Conservation (phyloP, 2,888 invertebrate genomes). For the Meandrusa payeni region DNA sequence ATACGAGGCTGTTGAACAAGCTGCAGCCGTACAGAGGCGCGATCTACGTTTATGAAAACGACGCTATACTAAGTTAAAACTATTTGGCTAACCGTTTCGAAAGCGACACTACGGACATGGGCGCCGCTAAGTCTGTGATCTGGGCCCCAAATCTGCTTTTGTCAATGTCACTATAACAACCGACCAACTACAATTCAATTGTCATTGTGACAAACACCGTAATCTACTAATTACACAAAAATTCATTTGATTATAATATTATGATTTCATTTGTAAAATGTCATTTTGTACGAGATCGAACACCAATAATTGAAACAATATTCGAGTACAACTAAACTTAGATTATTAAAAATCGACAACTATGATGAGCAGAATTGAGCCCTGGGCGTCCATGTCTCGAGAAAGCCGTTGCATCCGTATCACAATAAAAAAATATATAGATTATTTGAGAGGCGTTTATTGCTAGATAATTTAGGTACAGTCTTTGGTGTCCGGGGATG, state of each 20-base stretch:
- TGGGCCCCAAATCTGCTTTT: too few relatives aligned
- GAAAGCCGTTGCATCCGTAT: slow-evolving; percentile 31
- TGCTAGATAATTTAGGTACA: slow-evolving; percentile 58
- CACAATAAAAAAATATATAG: slow-evolving; percentile 70
- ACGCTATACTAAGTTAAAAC: slow-evolving; percentile 55
- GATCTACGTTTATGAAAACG: slow-evolving; percentile 42
- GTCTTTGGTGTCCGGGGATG: slow-evolving; percentile 72
- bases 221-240: too few relatives aligned
- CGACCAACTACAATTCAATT: too few relatives aligned
- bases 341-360: too few relatives aligned
- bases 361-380: too few relatives aligned
- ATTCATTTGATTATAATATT: too few relatives aligned
- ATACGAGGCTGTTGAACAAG: slow-evolving; percentile 47
- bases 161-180: too few relatives aligned
- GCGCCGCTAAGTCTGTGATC: slow-evolving; percentile 8
- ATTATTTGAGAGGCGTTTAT: slow-evolving; percentile 57
- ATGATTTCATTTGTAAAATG: too few relatives aligned
- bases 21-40: slow-evolving; percentile 67
- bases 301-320: too few relatives aligned
- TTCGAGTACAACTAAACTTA: too few relatives aligned
- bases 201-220: too few relatives aligned
- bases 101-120: slow-evolving; percentile 2
- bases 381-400: background rate
- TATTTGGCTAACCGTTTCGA: slow-evolving; percentile 52
- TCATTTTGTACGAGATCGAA: too few relatives aligned